phyloP scores from a whole-genome alignment of 2,797 vertebrate genomes.

The Ctenopoma kingsleyae region DNA sequence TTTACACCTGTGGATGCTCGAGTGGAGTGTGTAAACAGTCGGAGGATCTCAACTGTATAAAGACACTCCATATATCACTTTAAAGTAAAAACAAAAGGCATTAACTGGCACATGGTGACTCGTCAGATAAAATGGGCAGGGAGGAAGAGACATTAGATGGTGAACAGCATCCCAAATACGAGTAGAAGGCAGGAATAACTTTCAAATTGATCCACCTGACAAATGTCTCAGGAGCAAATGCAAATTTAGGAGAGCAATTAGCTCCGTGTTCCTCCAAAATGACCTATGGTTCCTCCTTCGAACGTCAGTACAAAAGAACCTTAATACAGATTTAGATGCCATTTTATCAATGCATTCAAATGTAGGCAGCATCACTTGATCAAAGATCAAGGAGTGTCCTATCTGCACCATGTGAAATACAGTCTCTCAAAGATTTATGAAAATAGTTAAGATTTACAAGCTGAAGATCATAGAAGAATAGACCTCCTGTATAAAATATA shows the following conservation, averaged over 20 bases:
- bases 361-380: conserved; percentile 42
- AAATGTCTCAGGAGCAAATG: conserved; percentile 23
- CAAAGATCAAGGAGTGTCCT: conserved; percentile 44
- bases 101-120: conserved; percentile 47
- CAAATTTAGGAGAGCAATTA: conserved; percentile 38
- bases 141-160: conserved; percentile 41
- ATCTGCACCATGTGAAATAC: conserved; percentile 75
- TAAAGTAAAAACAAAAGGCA: conserved; percentile 54
- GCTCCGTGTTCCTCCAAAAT: conserved; percentile 47
- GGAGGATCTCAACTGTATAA: conserved; percentile 42
- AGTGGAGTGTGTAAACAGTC: conserved; percentile 76
- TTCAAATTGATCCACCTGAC: conserved; percentile 38
- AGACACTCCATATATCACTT: conserved; percentile 42
- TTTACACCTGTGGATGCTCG: conserved; percentile 66
- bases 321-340: conserved; percentile 54
- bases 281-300: conserved; percentile 55
- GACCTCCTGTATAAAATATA: conserved; percentile 79
- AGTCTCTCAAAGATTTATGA: conserved; percentile 76
- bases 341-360: conserved; percentile 59
- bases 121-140: conserved; percentile 57
- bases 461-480: conserved; percentile 76
- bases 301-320: conserved; percentile 64
- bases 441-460: conserved; percentile 80
- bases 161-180: conserved; percentile 45
- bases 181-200: conserved; percentile 40